Base-by-base conservation (phyloP, 2,888 invertebrate genomes). In the Nomada goodeniana region DNA sequence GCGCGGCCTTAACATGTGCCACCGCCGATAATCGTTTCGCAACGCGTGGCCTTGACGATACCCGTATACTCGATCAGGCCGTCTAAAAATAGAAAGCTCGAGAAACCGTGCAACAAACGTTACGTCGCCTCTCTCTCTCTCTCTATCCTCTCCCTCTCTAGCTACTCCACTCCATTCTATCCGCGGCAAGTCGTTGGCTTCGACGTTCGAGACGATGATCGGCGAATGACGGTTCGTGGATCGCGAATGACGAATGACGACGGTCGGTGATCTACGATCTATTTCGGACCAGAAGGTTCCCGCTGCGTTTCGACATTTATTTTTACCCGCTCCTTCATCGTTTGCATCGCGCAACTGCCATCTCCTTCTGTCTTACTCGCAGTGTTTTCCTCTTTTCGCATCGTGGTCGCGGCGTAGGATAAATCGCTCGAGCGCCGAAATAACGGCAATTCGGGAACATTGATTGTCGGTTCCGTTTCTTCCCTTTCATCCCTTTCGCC, bases 41-140 rank as follows among this genome's bases (percentile, higher is more conserved):
- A 91, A 92, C 76, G 69, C 88, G 84, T 90, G 92, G 90, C 92
- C 92, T 92, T 92, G 91, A 89, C 88, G 90, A 88, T 92, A 81
- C 77, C 77, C 77, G 80, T 88, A 84, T 78, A 74, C 81, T 80
- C 82, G 84, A 86, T 87, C 87, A 73, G 78, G 52, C 63, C 71
- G 83, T 84, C 80, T 86, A 84, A 87, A 86, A 82, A 86, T 86
- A 86, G 86, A 57, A 80, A 76, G 61, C 82, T 76, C 77, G 82
- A 80, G 77, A 68, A 74, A 87, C 85, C 84, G 88, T 87, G 86
- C 86, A 90, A 91, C 90, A 90, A 89, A 91, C 89, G 90, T 90
- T 89, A 89, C 89, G 86, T 86, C 88, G 85, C 89, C 86, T 89
- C 88, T 90, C 86, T 90, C 60, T 57, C 36, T 36, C 23, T 5